Evolutionary conservation across 1,140 invertebrate genomes (phyloP), one percentile per base, ranked within the genome.

Genomic region (Meloidogyne exigua): DNA sequence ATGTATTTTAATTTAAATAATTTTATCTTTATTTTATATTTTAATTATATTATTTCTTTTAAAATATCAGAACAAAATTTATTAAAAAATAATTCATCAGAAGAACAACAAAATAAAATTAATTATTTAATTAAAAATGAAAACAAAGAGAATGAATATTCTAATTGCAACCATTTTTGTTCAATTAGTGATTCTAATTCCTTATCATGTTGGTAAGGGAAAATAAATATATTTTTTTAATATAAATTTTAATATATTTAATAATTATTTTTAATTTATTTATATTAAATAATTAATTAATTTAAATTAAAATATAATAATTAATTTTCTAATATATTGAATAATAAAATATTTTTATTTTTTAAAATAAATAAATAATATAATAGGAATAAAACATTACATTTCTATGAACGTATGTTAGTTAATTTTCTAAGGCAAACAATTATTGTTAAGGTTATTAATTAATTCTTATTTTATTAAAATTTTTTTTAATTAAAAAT

Each of bases 71-170:
- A 57, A 57, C 49, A 57, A 57, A 57, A 57, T 57, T 57, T n/a
- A n/a, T 57, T 57, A 57, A 57, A n/a, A 57, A 57, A 57, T n/a
- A 57, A 57, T 57, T 57, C 49, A n/a, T 57, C 13, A n/a, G 49
- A n/a, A n/a, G 9, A 57, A 57, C 4, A n/a, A n/a, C 49, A n/a
- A 57, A n/a, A 15, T n/a, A 3, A 57, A n/a, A 57, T n/a, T 18
- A 57, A 57, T 57, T 57, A 57, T 57, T 57, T 57, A n/a, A 57
- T n/a, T 57, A n/a, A n/a, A 57, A 57, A 57, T n/a, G 49, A 57
- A 57, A n/a, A 57, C 9, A n/a, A 57, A 57, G 7, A n/a, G 7
- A n/a, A n/a, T 7, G 18, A n/a, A n/a, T n/a, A 7, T 9, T 0
- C 18, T 57, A 57, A 7, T n/a, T 57, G 49, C 10, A 57, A 57